Percentiles rank a stretch among this genome's conserved stretches.
These are phyloP conservation scores for Bradypodion ventrale DNA, from an alignment of 2,797 vertebrate species.

Conservation along the genomic window DNA sequence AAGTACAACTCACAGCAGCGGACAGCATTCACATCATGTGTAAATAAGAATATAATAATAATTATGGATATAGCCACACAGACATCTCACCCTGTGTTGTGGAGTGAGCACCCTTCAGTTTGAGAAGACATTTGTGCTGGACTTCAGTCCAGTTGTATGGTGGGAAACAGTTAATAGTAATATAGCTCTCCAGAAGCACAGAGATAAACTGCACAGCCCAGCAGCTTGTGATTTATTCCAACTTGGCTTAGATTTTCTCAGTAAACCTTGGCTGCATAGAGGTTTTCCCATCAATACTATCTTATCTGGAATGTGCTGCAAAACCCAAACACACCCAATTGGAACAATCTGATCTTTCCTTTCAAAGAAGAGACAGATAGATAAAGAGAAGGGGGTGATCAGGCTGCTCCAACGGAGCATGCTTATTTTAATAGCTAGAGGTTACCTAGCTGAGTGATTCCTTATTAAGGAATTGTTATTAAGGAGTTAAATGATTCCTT, in stretches of 20 bases:
- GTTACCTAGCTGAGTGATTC: too few relatives aligned
- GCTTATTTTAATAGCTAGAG: slow-evolving; percentile 39
- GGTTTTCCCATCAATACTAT: slow-evolving; percentile 28
- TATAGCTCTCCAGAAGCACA: slow-evolving; percentile 31
- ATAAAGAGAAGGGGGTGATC: slow-evolving; percentile 30
- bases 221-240: slow-evolving; percentile 46
- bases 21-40: too few relatives aligned
- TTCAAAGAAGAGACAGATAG: slow-evolving; percentile 21
- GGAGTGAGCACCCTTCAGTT: background rate
- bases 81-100: too few relatives aligned
- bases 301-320: slow-evolving; percentile 32
- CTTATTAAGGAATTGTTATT: too few relatives aligned
- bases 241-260: slow-evolving; percentile 47
- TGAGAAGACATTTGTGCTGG: too few relatives aligned
- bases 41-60: too few relatives aligned
- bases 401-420: background rate
- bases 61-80: too few relatives aligned
- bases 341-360: background rate
- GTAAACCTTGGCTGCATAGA: slow-evolving; percentile 45
- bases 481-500: slow-evolving; percentile 24
- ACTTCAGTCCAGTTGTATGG: background rate
- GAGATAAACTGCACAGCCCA: slow-evolving; percentile 48
- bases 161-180: slow-evolving; percentile 44
- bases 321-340: background rate
- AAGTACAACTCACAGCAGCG: too few relatives aligned